Evolutionary conservation across 2,888 invertebrate genomes (phyloP).

Genomic region (Emmelina monodactyla): DNA sequence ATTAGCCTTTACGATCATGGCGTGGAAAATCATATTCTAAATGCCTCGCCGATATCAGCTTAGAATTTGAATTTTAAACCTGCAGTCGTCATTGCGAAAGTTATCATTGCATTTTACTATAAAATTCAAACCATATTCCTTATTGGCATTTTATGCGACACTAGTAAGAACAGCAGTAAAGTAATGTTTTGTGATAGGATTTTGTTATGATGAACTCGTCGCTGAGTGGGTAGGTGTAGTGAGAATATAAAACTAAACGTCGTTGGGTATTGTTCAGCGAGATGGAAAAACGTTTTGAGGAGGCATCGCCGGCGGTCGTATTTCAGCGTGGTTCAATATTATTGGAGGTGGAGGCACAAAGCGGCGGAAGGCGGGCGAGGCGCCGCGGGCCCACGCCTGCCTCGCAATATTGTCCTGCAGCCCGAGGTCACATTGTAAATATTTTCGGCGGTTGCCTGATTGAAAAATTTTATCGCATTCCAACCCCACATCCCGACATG

Average conservation of each 20-base stretch:
- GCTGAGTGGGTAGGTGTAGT: too few species aligned
- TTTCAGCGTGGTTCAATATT: slow-evolving; percentile 62
- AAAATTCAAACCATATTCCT: too few species aligned
- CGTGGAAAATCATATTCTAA: slow-evolving; percentile 44
- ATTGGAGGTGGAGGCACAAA: slow-evolving; percentile 58
- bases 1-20: slow-evolving; percentile 44
- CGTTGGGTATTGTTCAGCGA: slow-evolving; percentile 45
- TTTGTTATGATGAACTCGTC: too few species aligned
- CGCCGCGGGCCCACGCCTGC: slow-evolving; percentile 37
- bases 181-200: too few species aligned
- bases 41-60: too few species aligned
- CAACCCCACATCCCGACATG: slow-evolving; percentile 44
- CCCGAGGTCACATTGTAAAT: slow-evolving; percentile 63
- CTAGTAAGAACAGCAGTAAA: too few species aligned
- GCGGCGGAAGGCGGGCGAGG: slow-evolving; percentile 51
- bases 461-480: slow-evolving; percentile 62
- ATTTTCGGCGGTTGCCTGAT: slow-evolving; percentile 61
- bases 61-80: too few species aligned
- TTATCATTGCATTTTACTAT: too few species aligned
- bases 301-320: slow-evolving; percentile 54
- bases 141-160: too few species aligned
- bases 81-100: too few species aligned
- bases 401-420: slow-evolving; percentile 43
- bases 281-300: slow-evolving; percentile 57
- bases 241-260: slow-evolving; percentile 24